Conservation (phyloP, 2,113 vertebrate genomes). For the Hiodon tergisus region DNA sequence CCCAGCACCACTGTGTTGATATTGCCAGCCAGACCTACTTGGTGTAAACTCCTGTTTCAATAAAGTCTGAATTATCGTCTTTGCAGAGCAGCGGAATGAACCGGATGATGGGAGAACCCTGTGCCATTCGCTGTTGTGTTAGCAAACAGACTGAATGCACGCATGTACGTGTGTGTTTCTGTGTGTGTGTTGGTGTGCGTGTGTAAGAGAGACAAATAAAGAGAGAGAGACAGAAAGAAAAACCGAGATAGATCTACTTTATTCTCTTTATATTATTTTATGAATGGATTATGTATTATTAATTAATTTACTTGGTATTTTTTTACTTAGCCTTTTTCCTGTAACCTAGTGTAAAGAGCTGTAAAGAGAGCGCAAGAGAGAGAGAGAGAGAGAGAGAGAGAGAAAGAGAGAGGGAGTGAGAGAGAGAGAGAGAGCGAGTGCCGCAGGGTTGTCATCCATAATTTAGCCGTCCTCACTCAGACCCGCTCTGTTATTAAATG, state of each 20-base stretch:
- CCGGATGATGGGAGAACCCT: neutral
- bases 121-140: constrained; percentile 6
- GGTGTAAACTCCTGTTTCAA: constrained; percentile 6
- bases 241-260: neutral
- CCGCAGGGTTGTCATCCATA: constrained; percentile 39
- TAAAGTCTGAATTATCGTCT: constrained; percentile 16
- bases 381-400: constrained; percentile 5
- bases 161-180: neutral
- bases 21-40: constrained; percentile 12
- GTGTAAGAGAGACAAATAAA: neutral
- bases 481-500: constrained; percentile 47
- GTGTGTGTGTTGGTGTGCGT: neutral
- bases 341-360: too few species aligned
- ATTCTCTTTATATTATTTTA: too few species aligned
- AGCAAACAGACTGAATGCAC: neutral
- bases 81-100: neutral
- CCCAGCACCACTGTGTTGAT: constrained; percentile 6
- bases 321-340: too few species aligned
- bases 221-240: neutral
- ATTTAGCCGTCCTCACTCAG: constrained; percentile 40
- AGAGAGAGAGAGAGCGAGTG: constrained; percentile 17
- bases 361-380: neutral
- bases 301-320: too few species aligned
- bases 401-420: constrained; percentile 8
- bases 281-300: too few species aligned